phyloP scores from a whole-genome alignment of 2,888 invertebrate genomes.

The Neoitamus cyanurus region DNA sequence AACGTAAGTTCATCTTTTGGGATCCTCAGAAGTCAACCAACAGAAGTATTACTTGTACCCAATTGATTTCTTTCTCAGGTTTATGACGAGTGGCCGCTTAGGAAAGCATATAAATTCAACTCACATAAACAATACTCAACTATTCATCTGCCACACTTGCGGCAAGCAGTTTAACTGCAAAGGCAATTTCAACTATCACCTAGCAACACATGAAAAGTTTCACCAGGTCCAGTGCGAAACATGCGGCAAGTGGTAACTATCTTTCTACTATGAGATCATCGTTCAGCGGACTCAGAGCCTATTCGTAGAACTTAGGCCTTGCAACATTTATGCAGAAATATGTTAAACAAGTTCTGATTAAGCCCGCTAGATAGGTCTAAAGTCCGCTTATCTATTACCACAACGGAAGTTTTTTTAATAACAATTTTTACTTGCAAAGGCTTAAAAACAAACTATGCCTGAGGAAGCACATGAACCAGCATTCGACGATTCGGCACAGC shows the following conservation, averaged over 20 bases:
- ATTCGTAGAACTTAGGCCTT: too few species aligned
- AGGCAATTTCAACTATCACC: conserved; percentile 54
- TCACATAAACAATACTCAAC: conserved; percentile 48
- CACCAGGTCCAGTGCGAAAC: conserved; percentile 54
- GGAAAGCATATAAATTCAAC: conserved; percentile 51
- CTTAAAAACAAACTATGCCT: conserved; percentile 54
- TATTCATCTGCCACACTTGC: conserved; percentile 54
- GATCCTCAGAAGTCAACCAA: too few species aligned
- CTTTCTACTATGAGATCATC: neutral
- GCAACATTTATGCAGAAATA: neutral
- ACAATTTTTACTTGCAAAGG: conserved; percentile 27
- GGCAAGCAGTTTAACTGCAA: conserved; percentile 53
- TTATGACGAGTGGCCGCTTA: conserved; percentile 50
- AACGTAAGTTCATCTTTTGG: conserved; percentile 44
- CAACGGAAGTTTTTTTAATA: neutral
- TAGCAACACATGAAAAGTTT: conserved; percentile 54
- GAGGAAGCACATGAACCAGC: conserved; percentile 53
- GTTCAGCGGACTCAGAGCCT: neutral
- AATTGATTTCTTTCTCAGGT: conserved; percentile 30
- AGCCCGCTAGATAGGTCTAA: neutral
- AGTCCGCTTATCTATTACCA: neutral
- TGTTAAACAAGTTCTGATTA: neutral
- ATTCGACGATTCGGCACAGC: conserved; percentile 49
- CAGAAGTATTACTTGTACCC: neutral
- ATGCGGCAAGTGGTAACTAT: conserved; percentile 53